Base-by-base conservation (phyloP, 2,113 vertebrate genomes). In the Symphodus melops region DNA sequence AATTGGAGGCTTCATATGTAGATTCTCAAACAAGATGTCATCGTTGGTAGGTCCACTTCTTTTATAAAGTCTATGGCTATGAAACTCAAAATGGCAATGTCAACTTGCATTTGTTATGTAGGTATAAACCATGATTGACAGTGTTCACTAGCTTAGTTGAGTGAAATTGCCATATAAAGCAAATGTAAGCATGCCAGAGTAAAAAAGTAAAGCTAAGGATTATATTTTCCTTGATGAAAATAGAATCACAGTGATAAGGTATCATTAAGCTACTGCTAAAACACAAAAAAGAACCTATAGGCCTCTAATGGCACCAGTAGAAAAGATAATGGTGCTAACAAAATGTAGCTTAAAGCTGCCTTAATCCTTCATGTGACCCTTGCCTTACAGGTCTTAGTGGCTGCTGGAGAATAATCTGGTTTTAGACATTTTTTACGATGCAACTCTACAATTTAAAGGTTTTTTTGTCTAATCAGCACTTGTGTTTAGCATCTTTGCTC, bases 241-340 rank as follows among this genome's bases (percentile, higher is more conserved):
- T 44, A 16, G 10, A 28, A 44, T 67, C 64, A 67, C 64, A 67
- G 64, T 67, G 64, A 54, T 67, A 25, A 54, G 51, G 51, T 51
- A 51, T 19, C 8, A 51, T 5, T 28, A 67, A 9, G 36, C 64
- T 66, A 37, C 63, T 41, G 25, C 25, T 60, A 16, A 65, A 37
- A 65, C 28, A 33, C 28, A 33, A 64, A 11, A 37, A 66, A 66
- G 23, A 23, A 19, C 5, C 10, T 9, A 12, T 20, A 20, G 5
- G 6, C 8, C 49, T 37, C 19, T 20, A 14, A 20, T 5, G 1
- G 33, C 0, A 16, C n/a, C 12, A 61, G 8, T 3, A 6, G 28
- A 53, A n/a, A 19, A 53, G 49, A n/a, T 41, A 41, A 20, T 20
- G 19, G 0, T 1, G 8, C 36, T 42, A 51, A 37, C 28, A 20